Conservation (phyloP, 2,888 invertebrate species). For the Gandaritis pyraliata region DNA sequence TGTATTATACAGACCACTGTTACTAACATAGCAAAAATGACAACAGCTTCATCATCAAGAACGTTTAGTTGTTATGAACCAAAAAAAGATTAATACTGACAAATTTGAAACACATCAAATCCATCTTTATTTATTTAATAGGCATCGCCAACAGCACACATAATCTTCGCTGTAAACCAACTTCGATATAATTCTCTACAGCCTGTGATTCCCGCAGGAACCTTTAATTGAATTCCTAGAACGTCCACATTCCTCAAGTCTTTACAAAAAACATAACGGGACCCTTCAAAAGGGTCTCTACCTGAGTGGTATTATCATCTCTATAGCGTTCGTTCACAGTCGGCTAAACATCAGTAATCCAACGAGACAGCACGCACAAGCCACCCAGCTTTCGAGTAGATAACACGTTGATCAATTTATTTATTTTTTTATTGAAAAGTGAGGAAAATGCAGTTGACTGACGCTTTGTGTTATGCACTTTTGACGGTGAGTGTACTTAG, state of each 20-base stretch:
- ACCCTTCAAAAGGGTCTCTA: constrained; percentile 20
- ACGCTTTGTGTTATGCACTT: constrained; percentile 59
- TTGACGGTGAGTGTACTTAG: constrained; percentile 62
- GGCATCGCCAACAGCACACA: no score
- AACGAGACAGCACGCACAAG: constrained; percentile 54
- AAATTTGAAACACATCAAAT: no score
- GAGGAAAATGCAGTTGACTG: constrained; percentile 61
- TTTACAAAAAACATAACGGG: constrained; percentile 20
- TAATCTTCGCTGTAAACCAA: no score
- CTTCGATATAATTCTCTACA: neutral
- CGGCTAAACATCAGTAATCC: constrained; percentile 57
- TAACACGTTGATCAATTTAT: constrained; percentile 48
- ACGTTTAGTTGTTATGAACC: no score
- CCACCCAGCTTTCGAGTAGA: constrained; percentile 59
- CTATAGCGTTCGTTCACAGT: constrained; percentile 57
- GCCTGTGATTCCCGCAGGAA: constrained; percentile 7
- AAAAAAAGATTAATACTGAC: no score
- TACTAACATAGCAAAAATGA: no score
- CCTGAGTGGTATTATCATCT: constrained; percentile 55
- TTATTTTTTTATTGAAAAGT: constrained; percentile 29
- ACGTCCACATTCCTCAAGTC: constrained; percentile 17
- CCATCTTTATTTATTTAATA: no score
- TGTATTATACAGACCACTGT: no score
- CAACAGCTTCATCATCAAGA: no score
- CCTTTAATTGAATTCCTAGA: constrained; percentile 17